Conservation (phyloP, 2,797 vertebrate species). For the Protonibea diacanthus region DNA sequence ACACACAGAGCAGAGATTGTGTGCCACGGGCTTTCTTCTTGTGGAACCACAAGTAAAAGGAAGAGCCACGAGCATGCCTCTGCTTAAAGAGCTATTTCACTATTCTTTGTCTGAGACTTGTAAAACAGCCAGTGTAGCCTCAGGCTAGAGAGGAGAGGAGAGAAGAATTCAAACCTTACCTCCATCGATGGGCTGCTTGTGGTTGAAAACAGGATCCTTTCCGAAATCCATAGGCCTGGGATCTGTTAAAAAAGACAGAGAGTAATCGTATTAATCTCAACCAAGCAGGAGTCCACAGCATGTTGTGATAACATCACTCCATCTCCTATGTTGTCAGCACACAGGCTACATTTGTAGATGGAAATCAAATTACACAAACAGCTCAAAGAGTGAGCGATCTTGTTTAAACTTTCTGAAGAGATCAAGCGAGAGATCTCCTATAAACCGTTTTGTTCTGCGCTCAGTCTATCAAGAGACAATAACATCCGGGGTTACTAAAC, state of each 20-base stretch:
- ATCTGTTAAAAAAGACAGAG: constrained; percentile 73
- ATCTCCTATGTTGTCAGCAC: constrained; percentile 32
- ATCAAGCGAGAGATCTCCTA: constrained; percentile 38
- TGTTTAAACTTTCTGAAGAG: constrained; percentile 44
- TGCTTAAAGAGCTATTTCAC: constrained; percentile 51
- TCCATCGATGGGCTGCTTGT: constrained; percentile 76
- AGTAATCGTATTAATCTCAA: constrained; percentile 53
- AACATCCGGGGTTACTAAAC: constrained; percentile 24
- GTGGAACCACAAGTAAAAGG: constrained; percentile 51
- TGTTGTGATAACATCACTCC: constrained; percentile 35
- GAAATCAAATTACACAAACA: constrained; percentile 44
- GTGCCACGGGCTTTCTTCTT: constrained; percentile 61
- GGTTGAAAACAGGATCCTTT: constrained; percentile 80
- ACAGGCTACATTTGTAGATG: constrained; percentile 49
- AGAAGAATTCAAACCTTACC: constrained; percentile 71
- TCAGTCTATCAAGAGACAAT: constrained; percentile 37
- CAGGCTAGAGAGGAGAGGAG: constrained; percentile 27
- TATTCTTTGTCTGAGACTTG: constrained; percentile 52
- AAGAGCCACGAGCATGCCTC: constrained; percentile 58
- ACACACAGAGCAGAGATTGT: constrained; percentile 33
- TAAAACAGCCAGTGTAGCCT: constrained; percentile 52
- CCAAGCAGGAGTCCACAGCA: constrained; percentile 31
- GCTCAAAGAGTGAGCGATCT: constrained; percentile 45
- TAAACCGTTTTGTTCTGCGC: constrained; percentile 20
- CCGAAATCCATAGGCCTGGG: constrained; percentile 84